Base-by-base conservation (phyloP, 53 echinoderm and acorn worm species). In the Hippasteria phrygiana region DNA sequence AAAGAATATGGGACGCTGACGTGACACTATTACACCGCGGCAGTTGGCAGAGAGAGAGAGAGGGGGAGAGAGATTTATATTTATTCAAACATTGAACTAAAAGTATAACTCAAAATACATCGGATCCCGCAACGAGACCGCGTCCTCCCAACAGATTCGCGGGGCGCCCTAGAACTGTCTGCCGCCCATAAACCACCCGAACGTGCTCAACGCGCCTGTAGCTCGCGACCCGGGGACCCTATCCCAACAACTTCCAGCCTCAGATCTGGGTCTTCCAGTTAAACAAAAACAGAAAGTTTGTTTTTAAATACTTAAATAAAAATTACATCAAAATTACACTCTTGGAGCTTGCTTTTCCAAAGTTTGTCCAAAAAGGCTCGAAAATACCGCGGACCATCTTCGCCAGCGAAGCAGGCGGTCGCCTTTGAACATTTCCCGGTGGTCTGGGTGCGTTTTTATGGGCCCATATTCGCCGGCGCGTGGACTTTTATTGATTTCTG, bases 351-450 rank as follows among this genome's bases (percentile, higher is more conserved):
- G 67, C 34, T 22, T 33, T 2, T 22, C 32, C 35, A 14, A 27
- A 3, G 9, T 62, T 66, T 33, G 33, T 66, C 67, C n/a, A n/a
- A n/a, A n/a, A 12, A 8, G 9, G 67, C 17, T 66, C 14, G 13
- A 32, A 66, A 66, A 36, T 35, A 35, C 18, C 67, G 67, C 12
- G 67, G 1, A 36, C 59, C 26, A 17, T 24, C 59, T 17, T 26
- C 26, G 59, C 26, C n/a, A 36, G 9, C 33, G 33, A 35, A 8
- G n/a, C 18, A 38, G 39, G 48, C 35, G 12, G 34, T 18, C 5
- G 20, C 6, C 78, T 78, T 78, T 78, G 78, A 78, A n/a, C n/a
- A n/a, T 78, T 78, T 10, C 78, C 55, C 56, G 55, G 78, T 78
- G 78, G 78, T 56, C 55, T 78, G 29, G 11, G 34, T 50, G 13